Percentiles rank a stretch among this genome's conserved stretches.
Conservation (phyloP, 2,113 vertebrate genomes). For the Isurus oxyrinchus region DNA sequence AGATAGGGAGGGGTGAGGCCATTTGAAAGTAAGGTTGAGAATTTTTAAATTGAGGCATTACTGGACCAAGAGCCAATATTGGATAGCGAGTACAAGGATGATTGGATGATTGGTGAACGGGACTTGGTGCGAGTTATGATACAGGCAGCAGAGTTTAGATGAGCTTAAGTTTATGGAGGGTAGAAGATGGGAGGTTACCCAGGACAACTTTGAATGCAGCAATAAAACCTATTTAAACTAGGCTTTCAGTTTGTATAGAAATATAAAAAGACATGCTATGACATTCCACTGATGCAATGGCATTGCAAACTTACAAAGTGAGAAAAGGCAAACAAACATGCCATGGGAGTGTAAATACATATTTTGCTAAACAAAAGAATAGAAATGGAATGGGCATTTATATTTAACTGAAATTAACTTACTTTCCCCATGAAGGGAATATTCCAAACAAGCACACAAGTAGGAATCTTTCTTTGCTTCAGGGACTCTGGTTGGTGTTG, state of each 20-base stretch:
- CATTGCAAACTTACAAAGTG: background rate
- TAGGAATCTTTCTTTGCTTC: background rate
- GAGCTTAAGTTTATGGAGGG: background rate
- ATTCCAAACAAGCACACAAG: background rate
- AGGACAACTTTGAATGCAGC: background rate
- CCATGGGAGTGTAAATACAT: background rate
- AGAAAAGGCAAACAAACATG: background rate
- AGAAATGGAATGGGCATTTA: background rate
- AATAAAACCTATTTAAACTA: background rate
- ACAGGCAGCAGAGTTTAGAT: background rate
- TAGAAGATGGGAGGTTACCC: background rate
- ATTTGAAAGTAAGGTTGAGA: background rate
- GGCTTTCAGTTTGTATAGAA: background rate
- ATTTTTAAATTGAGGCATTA: background rate
- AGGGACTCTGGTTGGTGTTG: background rate
- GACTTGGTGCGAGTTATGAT: background rate
- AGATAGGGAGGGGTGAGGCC: no score
- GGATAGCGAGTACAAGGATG: background rate
- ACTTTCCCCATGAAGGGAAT: background rate
- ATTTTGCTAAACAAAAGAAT: background rate
- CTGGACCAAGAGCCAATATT: background rate
- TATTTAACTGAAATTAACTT: background rate
- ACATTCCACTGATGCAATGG: background rate
- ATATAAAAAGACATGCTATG: background rate
- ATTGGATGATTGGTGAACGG: background rate